Conservation (phyloP, 2,797 vertebrate genomes). For the Coccyzus lansbergi region DNA sequence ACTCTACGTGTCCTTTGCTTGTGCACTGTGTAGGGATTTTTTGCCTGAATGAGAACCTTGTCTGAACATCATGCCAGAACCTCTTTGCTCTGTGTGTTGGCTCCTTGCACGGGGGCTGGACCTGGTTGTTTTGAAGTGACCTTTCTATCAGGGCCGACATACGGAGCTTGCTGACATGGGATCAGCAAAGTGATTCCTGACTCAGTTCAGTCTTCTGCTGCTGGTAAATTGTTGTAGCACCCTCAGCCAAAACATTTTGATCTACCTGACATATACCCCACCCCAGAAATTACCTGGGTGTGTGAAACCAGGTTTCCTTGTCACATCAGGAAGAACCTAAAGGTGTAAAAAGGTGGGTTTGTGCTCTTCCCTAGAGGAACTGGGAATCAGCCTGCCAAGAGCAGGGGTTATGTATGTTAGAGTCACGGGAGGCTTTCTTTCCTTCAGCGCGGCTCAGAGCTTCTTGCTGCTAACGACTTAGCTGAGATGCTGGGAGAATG, state of each 20-base stretch:
- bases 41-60: background rate
- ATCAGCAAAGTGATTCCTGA: background rate
- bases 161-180: background rate
- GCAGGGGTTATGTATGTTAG: background rate
- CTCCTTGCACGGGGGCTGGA: background rate
- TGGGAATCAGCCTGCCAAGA: background rate
- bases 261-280: fast-evolving
- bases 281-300: background rate
- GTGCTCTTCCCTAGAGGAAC: background rate
- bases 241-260: background rate
- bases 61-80: background rate
- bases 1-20: background rate
- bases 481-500: background rate
- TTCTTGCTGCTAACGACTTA: background rate
- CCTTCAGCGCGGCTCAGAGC: background rate
- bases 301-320: background rate
- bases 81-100: background rate
- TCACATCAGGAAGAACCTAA: background rate
- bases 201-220: background rate
- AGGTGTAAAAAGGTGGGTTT: background rate
- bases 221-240: background rate
- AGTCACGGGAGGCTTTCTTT: background rate
- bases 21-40: background rate
- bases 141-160: background rate
- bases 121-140: constrained; percentile 11